Base-by-base conservation (phyloP, 2,888 invertebrate species). In the Pollenia angustigena region DNA sequence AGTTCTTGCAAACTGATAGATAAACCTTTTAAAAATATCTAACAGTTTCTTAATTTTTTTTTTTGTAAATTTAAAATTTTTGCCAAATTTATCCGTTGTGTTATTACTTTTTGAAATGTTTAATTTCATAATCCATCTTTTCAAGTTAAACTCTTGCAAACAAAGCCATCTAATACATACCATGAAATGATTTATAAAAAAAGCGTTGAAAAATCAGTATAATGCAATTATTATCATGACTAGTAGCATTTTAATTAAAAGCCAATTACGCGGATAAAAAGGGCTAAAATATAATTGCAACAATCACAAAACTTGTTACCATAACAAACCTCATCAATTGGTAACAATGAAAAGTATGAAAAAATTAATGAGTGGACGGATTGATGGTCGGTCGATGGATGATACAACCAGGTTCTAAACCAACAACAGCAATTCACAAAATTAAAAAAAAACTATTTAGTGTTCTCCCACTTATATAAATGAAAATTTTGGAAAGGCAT, bases 231-330 rank as follows among this genome's bases (percentile, higher is more conserved):
- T 80, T 85, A 79, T 79, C 79, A 62, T 75, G 79, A 68, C 52
- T 68, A 32, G 32, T 32, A 75, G 68, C 72, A 66, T 87, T 87
- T 87, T 84, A 87, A 87, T 87, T 87, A 87, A 87, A 87, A 87
- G 75, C 87, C 81, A 87, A 87, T 84, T 87, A 87, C 84, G 81
- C 84, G 87, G 62, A 84, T 75, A 84, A 81, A 87, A 84, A 80
- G 84, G 71, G 68, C 72, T 54, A 84, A 87, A 81, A 84, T 84
- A 84, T 87, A 84, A 84, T 81, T 87, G 81, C 68, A 81, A 78
- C 81, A 84, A 87, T 81, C 76, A 81, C 54, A 84, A 32, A 74
- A 78, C 78, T 68, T 84, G 78, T 81, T 74, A 81, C 84, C 87
- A 84, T 87, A 87, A 87, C 87, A 72, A 87, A 81, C 60, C 84